Evolutionary conservation across 2,113 vertebrate species (phyloP).

Genomic region (Boulengerochromis microlepis): DNA sequence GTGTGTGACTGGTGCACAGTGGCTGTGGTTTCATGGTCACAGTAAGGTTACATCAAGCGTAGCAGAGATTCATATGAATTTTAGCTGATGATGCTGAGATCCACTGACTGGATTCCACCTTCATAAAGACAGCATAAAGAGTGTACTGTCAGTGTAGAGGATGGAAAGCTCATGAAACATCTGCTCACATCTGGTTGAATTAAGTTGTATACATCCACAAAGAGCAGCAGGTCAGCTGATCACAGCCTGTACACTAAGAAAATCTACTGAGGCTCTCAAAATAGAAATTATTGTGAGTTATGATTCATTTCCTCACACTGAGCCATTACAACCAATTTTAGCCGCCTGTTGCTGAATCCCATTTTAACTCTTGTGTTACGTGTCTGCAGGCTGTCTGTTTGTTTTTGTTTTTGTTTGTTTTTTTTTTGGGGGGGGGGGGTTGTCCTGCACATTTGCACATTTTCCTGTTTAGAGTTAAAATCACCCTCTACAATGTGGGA

Average conservation of each 20-base stretch:
- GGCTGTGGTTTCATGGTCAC: neutral
- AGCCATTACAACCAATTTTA: neutral
- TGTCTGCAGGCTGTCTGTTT: neutral
- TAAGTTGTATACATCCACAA: neutral
- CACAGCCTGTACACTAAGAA: neutral
- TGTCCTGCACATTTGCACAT: neutral
- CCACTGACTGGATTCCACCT: neutral
- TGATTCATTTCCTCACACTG: neutral
- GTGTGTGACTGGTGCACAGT: neutral
- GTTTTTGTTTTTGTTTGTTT: neutral
- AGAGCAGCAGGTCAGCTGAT: neutral
- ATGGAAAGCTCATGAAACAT: neutral
- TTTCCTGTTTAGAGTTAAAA: neutral
- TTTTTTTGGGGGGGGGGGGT: rapidly evolving
- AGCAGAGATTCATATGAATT: neutral
- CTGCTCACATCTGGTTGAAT: neutral
- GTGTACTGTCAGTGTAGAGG: neutral
- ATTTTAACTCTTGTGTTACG: neutral
- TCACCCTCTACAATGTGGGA: neutral
- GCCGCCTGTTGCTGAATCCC: rapidly evolving
- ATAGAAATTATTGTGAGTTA: neutral
- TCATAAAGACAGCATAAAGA: neutral
- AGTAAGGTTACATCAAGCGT: neutral
- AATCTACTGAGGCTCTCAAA: neutral
- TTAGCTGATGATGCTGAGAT: neutral